Evolutionary conservation across 2,888 invertebrate species (phyloP), one percentile per base, ranked within the genome.

Genomic region (Coelopa pilipes): DNA sequence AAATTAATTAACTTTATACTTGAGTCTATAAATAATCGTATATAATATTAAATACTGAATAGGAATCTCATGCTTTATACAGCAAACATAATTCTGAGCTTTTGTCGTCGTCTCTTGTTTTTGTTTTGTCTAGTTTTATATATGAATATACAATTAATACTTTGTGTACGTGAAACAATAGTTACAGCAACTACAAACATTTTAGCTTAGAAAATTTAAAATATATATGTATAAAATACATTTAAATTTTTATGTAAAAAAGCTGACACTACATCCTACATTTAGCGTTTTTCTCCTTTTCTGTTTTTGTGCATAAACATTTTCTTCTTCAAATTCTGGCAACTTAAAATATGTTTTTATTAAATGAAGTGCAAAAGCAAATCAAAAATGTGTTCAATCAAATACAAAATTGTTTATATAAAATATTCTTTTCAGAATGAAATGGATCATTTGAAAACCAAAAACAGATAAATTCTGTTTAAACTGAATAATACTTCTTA

Each of bases 361-460:
- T 34, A 4, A 34, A 34, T 34, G 34, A 7, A 34, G 34, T 34
- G 34, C 60, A 21, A 34, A 21, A 60, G 34, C 24, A 21, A 21
- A 60, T 24, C 15, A 60, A 21, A 19, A 60, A 17, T 24, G 60
- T 60, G 17, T 21, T 15, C 34, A 60, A 60, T 59, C 21, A 19
- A 19, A 12, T 60, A 10, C 21, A 60, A 24, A 11, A 60, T 10
- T 21, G 19, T 21, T 21, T 34, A 24, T 60, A 24, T 60, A 11
- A 19, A 9, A 24, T 19, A 60, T 10, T 45, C 4, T 34, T 34
- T 34, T 7, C 34, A 34, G 7, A 34, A 34, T 34, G 34, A 34
- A 34, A 34, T 7, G 7, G 7, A 34, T 70, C 65, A 65, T 63
- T 68, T 46, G 19, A 21, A 62, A 66, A 49, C 11, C 34, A 53